Conservation (phyloP, 2,113 vertebrate species). For the Uropsilus gracilis region DNA sequence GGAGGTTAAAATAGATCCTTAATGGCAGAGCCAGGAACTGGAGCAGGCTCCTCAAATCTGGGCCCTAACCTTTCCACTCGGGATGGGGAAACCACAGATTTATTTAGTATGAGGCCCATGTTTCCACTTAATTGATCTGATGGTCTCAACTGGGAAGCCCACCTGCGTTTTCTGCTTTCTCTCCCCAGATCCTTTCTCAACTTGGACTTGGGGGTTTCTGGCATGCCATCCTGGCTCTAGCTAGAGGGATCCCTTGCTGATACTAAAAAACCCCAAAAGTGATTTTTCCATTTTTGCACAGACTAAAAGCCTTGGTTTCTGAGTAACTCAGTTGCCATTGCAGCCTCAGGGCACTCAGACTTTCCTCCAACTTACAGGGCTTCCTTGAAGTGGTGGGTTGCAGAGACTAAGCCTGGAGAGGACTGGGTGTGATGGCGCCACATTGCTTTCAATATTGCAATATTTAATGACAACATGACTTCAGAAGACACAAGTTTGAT, state of each 20-base stretch:
- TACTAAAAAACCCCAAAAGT: background rate
- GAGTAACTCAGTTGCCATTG: background rate
- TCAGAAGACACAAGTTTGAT: background rate
- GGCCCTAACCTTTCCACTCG: constrained; percentile 13
- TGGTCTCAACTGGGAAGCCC: background rate
- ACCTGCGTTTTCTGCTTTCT: background rate
- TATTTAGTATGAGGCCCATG: constrained; percentile 3
- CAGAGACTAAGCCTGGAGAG: background rate
- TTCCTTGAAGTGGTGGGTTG: background rate
- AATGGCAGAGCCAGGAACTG: constrained; percentile 21
- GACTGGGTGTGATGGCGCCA: background rate
- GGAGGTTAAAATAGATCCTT: constrained; percentile 9
- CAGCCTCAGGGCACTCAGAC: background rate
- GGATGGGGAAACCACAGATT: background rate
- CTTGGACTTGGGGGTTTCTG: background rate
- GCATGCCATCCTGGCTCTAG: background rate
- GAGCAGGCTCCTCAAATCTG: background rate
- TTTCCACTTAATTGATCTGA: background rate
- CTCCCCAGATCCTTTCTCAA: no score
- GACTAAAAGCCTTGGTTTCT: background rate
- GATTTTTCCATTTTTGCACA: background rate
- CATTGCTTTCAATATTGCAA: background rate
- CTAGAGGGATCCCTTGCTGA: background rate
- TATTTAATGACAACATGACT: background rate
- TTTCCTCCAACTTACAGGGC: background rate